These are phyloP conservation scores for Drosophila sproati DNA, from an alignment of 1,140 invertebrate species.

Conservation along the genomic window DNA sequence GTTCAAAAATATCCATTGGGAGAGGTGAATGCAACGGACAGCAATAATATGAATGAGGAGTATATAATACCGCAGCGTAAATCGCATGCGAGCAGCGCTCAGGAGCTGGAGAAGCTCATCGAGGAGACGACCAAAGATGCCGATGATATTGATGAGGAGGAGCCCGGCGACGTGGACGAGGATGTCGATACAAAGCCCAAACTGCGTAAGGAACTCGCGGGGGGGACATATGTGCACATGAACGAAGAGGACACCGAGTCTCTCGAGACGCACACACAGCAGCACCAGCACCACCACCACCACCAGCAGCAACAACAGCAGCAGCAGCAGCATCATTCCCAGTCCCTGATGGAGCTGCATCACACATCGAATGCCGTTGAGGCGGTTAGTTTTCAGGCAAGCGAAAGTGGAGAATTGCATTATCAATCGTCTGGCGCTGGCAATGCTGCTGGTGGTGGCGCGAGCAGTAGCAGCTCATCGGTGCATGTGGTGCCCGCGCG, in stretches of 20 bases:
- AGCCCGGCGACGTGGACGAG: conserved; percentile 41
- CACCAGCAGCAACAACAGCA: conserved; percentile 32
- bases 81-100: conserved; percentile 58
- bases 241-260: conserved; percentile 56
- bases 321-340: conserved; percentile 33
- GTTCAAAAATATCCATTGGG: conserved; percentile 67
- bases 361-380: conserved; percentile 52
- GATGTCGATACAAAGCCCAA: conserved; percentile 71
- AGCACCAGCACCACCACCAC: conserved; percentile 33
- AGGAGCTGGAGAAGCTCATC: conserved; percentile 79
- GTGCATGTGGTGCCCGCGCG: conserved; percentile 69
- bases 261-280: conserved; percentile 57
- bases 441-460: conserved; percentile 23
- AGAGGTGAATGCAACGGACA: conserved; percentile 47
- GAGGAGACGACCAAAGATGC: conserved; percentile 84
- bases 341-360: conserved; percentile 60
- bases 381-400: conserved; percentile 70
- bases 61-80: conserved; percentile 60
- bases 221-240: conserved; percentile 48
- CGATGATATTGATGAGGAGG: conserved; percentile 73
- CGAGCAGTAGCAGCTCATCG: conserved; percentile 34
- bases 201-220: conserved; percentile 52
- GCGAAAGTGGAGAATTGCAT: conserved; percentile 67
- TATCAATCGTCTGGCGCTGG: conserved; percentile 48
- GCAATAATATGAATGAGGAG: conserved; percentile 71